A percentile compares a stretch with the other conserved stretches of the same genome.
Conservation (phyloP, 1,140 invertebrate genomes). For the Panulirus ornatus region DNA sequence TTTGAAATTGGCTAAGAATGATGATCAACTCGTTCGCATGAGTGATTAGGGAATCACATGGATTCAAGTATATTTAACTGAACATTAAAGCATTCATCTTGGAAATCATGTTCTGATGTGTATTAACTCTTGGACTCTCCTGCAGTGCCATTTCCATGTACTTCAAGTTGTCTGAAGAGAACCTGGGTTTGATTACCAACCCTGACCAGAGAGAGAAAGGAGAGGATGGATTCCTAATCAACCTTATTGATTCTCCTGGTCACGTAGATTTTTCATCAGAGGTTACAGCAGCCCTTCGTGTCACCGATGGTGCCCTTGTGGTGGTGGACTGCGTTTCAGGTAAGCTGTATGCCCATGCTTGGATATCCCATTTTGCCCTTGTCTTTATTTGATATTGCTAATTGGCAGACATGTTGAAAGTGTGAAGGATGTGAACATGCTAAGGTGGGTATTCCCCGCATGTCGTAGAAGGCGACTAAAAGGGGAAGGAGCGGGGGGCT, state of each 20-base stretch:
- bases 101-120: not conserved
- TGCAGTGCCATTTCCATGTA: slow-evolving; percentile 97
- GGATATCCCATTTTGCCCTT: no score
- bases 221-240: slow-evolving; percentile 98
- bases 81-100: not conserved
- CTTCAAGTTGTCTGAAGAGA: slow-evolving; percentile 96
- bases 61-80: slow-evolving; percentile 33
- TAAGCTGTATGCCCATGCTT: no score
- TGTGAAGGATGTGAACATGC: no score
- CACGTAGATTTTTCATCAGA: slow-evolving; percentile 99
- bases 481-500: no score
- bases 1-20: no score
- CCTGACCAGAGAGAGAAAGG: slow-evolving; percentile 92
- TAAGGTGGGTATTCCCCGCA: no score
- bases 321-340: slow-evolving; percentile 99
- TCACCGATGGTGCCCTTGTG: slow-evolving; percentile 98
- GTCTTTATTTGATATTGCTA: no score
- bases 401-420: no score
- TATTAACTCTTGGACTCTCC: not conserved
- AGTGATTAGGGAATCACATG: slow-evolving; percentile 48
- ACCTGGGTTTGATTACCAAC: slow-evolving; percentile 92
- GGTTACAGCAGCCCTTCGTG: slow-evolving; percentile 98
- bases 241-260: slow-evolving; percentile 98
- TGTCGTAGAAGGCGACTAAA: no score
- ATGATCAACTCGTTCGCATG: slow-evolving; percentile 65